A percentile compares a stretch with the other conserved stretches of the same genome.
phyloP scores from a whole-genome alignment of 1,140 invertebrate species.

The Drosophila watanabei region DNA sequence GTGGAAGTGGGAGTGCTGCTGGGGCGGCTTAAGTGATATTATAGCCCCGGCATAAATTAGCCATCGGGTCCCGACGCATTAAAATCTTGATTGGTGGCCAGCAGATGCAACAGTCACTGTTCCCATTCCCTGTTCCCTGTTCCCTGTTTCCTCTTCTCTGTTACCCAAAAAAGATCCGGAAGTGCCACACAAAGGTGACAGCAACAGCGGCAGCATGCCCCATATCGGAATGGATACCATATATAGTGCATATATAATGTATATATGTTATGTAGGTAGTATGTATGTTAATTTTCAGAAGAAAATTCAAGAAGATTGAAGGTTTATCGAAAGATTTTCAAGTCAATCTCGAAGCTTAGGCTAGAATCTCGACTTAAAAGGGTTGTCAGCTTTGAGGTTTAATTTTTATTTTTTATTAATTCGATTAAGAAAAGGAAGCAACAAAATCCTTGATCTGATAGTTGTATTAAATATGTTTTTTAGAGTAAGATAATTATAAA shows the following conservation, averaged over 20 bases:
- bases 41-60: conserved; percentile 61
- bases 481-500: too few species aligned
- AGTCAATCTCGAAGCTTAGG: neutral
- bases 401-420: too few species aligned
- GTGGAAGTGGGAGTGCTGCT: neutral
- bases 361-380: neutral
- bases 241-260: neutral
- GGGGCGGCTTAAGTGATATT: conserved; percentile 58
- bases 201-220: conserved; percentile 23
- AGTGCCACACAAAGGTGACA: conserved; percentile 49
- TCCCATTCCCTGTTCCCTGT: neutral
- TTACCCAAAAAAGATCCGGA: conserved; percentile 11
- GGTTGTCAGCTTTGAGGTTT: too few species aligned
- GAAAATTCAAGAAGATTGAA: neutral
- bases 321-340: neutral
- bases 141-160: neutral
- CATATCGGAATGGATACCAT: conserved; percentile 16
- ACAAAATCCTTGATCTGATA: too few species aligned
- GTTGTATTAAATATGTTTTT: too few species aligned
- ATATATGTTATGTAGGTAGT: neutral
- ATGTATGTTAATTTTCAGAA: neutral
- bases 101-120: conserved; percentile 61
- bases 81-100: conserved; percentile 75
- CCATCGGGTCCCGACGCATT: conserved; percentile 58
- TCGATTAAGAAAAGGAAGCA: too few species aligned